Evolutionary conservation across 2,797 vertebrate species (phyloP).

Genomic region (Rhadinocentrus ornatus): DNA sequence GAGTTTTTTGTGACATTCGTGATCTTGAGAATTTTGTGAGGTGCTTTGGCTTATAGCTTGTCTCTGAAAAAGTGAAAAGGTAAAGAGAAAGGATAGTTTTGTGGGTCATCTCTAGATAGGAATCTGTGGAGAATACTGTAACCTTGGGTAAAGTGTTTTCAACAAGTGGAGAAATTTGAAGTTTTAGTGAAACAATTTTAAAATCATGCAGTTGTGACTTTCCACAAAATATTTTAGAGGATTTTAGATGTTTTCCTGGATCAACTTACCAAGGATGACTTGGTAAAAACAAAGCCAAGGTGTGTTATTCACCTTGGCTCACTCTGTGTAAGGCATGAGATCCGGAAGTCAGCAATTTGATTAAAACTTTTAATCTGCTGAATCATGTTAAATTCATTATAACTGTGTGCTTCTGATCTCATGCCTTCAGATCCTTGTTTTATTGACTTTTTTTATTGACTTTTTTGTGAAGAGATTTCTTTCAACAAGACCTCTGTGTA

Average conservation of each 20-base stretch:
- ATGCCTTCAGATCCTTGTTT: conserved; percentile 13
- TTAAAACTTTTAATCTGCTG: conserved; percentile 31
- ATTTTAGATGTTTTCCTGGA: conserved; percentile 1
- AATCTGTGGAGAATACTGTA: background rate
- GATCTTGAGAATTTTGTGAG: background rate
- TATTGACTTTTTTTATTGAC: conserved; percentile 8
- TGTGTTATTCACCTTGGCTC: conserved; percentile 34
- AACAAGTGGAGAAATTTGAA: background rate
- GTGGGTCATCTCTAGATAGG: background rate
- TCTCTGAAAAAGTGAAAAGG: no score
- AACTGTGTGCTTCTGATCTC: conserved; percentile 19
- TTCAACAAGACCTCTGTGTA: conserved; percentile 3
- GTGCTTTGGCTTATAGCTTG: background rate
- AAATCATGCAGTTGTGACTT: background rate
- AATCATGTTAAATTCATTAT: conserved; percentile 27
- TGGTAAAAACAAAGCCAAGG: conserved; percentile 6
- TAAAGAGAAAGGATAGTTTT: no score
- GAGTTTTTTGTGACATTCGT: conserved; percentile 4
- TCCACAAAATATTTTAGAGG: background rate
- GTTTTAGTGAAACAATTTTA: conserved; percentile 13
- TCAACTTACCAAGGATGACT: background rate
- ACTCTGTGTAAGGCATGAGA: conserved; percentile 14
- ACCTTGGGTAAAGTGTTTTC: no score
- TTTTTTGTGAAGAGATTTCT: conserved; percentile 4
- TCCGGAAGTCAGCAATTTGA: conserved; percentile 5